Evolutionary conservation across 2,113 vertebrate genomes (phyloP), one percentile per base, ranked within the genome.

Genomic region (Rhinogobius similis): DNA sequence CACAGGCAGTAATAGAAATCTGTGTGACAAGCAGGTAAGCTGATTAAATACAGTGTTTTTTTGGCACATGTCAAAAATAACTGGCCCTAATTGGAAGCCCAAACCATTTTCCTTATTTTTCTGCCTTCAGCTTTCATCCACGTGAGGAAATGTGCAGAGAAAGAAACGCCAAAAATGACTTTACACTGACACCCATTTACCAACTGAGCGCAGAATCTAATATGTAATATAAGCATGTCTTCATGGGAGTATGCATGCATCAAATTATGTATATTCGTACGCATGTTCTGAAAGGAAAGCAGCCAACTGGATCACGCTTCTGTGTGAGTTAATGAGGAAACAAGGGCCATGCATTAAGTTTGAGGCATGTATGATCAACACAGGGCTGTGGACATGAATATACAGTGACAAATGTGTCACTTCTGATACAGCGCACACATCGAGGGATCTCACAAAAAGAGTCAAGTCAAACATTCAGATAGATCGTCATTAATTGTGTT

Each of bases 31-130:
- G 27, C 26, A 59, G 36, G 23, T 38, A n/a, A 4, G 62, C 56
- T 76, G 72, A 71, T 48, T 78, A 76, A 76, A 86, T 78, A 79
- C 69, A 73, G 13, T 38, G 3, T 65, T 77, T 68, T 79, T 81
- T 81, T 69, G 74, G 68, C 62, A 81, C 70, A 82, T 87, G 76
- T 87, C 72, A 81, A 72, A 82, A 83, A 82, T 82, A 84, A 77
- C 58, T 68, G 69, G 72, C 50, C 67, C 66, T 86, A 83, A 87
- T 82, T 81, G 80, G 69, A 81, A 59, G 61, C 13, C 52, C 21
- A 82, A 77, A 67, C 65, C 58, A 66, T 66, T 67, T 76, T 29
- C 24, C 75, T 72, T 29, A 52, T 13, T 41, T 84, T 39, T 21
- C 75, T 75, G 72, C 64, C 61, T 50, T 74, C 48, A 14, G 53